Conservation (phyloP, 2,888 invertebrate species). For the Dryadula phaetusa region DNA sequence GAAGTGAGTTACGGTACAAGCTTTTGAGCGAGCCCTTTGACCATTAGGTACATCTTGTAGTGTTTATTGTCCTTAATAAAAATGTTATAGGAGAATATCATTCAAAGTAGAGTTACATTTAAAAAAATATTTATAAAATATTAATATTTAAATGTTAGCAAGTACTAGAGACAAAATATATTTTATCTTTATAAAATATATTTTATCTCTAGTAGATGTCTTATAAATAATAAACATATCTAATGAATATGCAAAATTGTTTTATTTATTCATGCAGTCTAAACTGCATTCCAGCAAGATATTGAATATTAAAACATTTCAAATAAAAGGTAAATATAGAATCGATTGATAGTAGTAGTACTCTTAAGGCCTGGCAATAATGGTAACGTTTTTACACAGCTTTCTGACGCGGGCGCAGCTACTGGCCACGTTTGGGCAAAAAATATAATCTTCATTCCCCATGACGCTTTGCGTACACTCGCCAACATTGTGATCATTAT, state of each 20-base stretch:
- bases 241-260: slow-evolving; percentile 6
- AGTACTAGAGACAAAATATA: not conserved
- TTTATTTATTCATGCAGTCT: slow-evolving; percentile 4
- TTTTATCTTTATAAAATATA: no score
- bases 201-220: no score
- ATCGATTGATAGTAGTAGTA: slow-evolving; percentile 61
- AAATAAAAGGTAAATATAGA: slow-evolving; percentile 55
- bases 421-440: slow-evolving; percentile 70
- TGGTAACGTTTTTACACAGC: slow-evolving; percentile 58
- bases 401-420: slow-evolving; percentile 54
- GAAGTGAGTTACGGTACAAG: slow-evolving; percentile 50
- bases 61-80: slow-evolving; percentile 25
- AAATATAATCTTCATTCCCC: slow-evolving; percentile 62
- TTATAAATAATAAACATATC: not conserved
- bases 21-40: slow-evolving; percentile 32
- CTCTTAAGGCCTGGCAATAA: slow-evolving; percentile 55
- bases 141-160: no score
- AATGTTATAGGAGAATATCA: not conserved
- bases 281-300: slow-evolving; percentile 3
- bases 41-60: slow-evolving; percentile 16
- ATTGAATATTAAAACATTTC: not conserved
- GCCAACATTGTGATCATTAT: slow-evolving; percentile 31
- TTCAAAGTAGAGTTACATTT: not conserved
- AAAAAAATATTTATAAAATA: not conserved
- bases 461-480: slow-evolving; percentile 56